phyloP scores from a whole-genome alignment of 37 sponge, comb jelly and placozoan species.

The Diacarnus erythraeanus region DNA sequence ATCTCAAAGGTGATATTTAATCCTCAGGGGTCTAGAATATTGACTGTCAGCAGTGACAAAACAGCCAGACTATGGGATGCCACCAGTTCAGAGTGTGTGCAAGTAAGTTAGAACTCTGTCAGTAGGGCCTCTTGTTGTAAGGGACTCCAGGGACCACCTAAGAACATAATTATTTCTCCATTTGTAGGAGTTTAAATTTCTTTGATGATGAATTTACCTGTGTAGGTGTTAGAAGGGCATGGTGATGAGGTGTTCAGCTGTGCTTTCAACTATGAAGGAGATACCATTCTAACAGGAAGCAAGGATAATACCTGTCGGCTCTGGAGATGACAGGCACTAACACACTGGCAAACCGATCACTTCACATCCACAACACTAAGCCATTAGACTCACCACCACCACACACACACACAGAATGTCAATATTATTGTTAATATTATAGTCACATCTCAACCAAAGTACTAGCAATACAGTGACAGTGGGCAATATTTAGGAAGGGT shows the following conservation, averaged over 20 bases:
- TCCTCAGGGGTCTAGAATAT: conserved; percentile 88
- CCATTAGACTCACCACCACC: not conserved
- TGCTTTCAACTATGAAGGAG: conserved; percentile 96
- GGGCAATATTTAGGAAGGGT: not conserved
- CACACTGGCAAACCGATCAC: conserved; percentile 17
- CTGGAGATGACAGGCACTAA: conserved; percentile 71
- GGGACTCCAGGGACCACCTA: not conserved
- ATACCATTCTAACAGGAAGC: conserved; percentile 96
- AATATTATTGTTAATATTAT: not conserved
- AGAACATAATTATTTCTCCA: not conserved
- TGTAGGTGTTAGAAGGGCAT: conserved; percentile 91
- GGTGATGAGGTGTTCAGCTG: conserved; percentile 95
- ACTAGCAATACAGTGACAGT: no score
- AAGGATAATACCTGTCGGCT: conserved; percentile 99
- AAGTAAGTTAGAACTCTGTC: conserved; percentile 40
- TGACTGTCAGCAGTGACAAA: conserved; percentile 94
- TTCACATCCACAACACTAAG: no score
- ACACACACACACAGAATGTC: not conserved
- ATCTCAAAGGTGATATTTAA: conserved; percentile 89
- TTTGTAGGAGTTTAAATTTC: not conserved
- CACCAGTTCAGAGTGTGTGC: conserved; percentile 69
- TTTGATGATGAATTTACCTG: no score
- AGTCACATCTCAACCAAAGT: no score
- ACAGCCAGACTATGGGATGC: conserved; percentile 92
- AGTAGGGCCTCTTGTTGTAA: not conserved